These are phyloP conservation scores for Luperina testacea DNA, from an alignment of 2,888 invertebrate species.

Conservation along the genomic window DNA sequence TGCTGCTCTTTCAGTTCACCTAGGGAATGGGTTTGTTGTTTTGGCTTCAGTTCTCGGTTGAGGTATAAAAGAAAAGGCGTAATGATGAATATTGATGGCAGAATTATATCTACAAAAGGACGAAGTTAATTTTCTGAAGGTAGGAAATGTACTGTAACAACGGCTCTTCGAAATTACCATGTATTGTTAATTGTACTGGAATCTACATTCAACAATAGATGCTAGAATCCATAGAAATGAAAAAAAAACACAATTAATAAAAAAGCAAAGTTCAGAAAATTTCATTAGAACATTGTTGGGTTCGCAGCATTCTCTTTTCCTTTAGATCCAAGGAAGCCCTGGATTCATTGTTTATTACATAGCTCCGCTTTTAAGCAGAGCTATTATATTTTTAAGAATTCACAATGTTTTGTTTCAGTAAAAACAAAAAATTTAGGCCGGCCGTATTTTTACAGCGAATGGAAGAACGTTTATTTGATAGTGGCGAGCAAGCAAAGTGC, in stretches of 20 bases:
- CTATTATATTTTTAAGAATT: conserved; percentile 53
- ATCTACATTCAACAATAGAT: too few relatives aligned
- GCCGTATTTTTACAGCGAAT: conserved; percentile 46
- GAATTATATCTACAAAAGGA: background rate
- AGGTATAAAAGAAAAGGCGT: background rate
- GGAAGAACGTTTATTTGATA: conserved; percentile 38
- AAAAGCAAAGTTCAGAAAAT: conserved; percentile 16
- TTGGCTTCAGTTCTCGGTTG: conserved; percentile 5
- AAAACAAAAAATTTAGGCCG: conserved; percentile 56
- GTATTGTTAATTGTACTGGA: background rate
- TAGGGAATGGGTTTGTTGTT: conserved; percentile 37
- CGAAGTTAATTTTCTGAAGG: background rate
- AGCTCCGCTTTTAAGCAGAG: conserved; percentile 14
- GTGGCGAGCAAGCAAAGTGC: conserved; percentile 29
- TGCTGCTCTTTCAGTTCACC: conserved; percentile 8
- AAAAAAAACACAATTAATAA: too few relatives aligned
- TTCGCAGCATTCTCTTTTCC: conserved; percentile 19
- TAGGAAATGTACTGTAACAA: background rate
- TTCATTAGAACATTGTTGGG: conserved; percentile 28
- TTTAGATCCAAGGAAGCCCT: conserved; percentile 25
- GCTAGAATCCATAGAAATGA: background rate
- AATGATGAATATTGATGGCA: conserved; percentile 9
- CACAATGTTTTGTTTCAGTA: conserved; percentile 56
- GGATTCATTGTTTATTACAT: conserved; percentile 6
- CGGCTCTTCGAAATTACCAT: background rate